Evolutionary conservation across 2,797 vertebrate genomes (phyloP), one percentile per base, ranked within the genome.

Genomic region (Platyrinchus mystaceus): DNA sequence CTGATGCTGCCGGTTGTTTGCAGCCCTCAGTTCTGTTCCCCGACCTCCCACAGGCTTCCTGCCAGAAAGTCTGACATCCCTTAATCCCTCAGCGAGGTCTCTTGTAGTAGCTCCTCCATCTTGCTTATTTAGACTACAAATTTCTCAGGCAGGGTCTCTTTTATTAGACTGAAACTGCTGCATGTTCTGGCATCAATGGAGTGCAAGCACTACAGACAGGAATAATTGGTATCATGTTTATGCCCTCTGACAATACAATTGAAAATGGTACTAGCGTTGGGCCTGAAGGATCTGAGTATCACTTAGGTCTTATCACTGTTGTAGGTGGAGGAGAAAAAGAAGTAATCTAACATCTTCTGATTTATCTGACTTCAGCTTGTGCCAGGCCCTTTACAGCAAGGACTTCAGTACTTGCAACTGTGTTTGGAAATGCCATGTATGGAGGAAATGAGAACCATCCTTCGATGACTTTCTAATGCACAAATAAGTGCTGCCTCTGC

Each of bases 31-130:
- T 71, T 92, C 4, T 0, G 52, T 67, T 94, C 75, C 63, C 63
- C 1, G 16, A 87, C 87, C 91, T 94, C 91, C 85, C 85, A 81
- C 67, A 55, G 94, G 75, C 85, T 95, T 76, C 89, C 91, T 89
- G 87, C 94, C 93, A 95, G 89, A 84, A 91, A 78, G 49, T 86
- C 87, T 93, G 89, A 91, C 87, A 86, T 88, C 63, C 28, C 70
- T 82, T 94, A 78, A 92, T 93, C 91, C 87, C 76, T 76, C 79
- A 63, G 62, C 1, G 3, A 88, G 60, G 55, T 81, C 62, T 59
- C 73, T 71, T 78, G 74, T 86, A 92, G 79, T 37, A 70, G 23
- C 59, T 86, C 66, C 55, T 93, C 92, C 80, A 56, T 78, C 85
- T 91, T 75, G 59, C 70, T 92, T 95, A 68, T 92, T 94, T 89